Evolutionary conservation across 2,888 invertebrate species (phyloP), one percentile per base, ranked within the genome.

Genomic region (Chirona hameri): DNA sequence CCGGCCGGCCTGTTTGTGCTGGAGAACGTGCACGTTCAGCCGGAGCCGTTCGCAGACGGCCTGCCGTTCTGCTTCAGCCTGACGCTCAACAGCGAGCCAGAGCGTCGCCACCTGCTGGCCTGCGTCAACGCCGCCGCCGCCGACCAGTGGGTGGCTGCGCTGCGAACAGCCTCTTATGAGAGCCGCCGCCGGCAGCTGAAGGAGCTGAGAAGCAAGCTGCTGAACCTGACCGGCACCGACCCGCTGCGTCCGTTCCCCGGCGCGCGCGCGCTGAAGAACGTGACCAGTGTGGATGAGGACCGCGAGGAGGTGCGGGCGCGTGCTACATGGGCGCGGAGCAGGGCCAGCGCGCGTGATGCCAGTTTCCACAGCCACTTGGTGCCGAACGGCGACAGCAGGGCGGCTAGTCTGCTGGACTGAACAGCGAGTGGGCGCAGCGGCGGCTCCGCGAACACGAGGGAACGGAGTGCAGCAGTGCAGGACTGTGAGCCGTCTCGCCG

Each of bases 21-120:
- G 87, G 94, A 94, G 88, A 93, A 94, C 87, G 92, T 90, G 86
- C 91, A 90, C 86, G 91, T 91, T 87, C 92, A 91, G 86, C 91
- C 91, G 88, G 94, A 94, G 88, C 90, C 90, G 85, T 91, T 91
- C 18, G 86, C 88, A 0, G 86, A 86, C 60, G 92, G 91, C 84
- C 91, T 91, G 86, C 91, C 92, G 83, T 94, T 94, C 88, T 92
- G 93, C 60, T 94, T 94, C 89, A 93, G 93, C 79, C 91, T 94
- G 87, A 91, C 91, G 84, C 93, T 92, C 86, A 90, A 89, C 84
- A 91, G 91, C 85, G 93, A 92, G 86, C 91, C 91, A 27, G 92
- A 92, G 81, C 92, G 91, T 86, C 90, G 92, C 79, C 93, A 94
- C 87, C 88, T 93, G 83, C 91, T 94, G 86, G 92, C 93, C 57